Conservation (phyloP, 2,797 vertebrate genomes). For the Catharus ustulatus region DNA sequence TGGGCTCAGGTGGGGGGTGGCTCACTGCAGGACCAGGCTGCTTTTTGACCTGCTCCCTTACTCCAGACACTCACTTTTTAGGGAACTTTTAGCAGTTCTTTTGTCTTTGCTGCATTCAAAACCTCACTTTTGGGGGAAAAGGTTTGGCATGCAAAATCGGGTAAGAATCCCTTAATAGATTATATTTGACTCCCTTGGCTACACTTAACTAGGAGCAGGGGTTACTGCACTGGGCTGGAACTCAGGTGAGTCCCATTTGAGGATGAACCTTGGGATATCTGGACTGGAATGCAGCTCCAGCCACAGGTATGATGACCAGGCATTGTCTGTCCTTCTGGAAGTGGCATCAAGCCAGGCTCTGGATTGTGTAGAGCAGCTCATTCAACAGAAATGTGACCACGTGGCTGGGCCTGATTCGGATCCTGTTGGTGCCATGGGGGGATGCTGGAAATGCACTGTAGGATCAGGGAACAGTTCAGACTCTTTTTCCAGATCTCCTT, state of each 20-base stretch:
- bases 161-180: neutral
- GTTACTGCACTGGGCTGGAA: neutral
- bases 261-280: fast-evolving
- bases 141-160: neutral
- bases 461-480: neutral
- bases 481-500: neutral
- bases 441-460: neutral
- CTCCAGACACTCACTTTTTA: neutral
- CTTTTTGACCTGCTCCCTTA: neutral
- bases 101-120: neutral
- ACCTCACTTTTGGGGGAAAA: neutral
- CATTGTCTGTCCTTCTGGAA: slow-evolving; percentile 3
- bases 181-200: neutral
- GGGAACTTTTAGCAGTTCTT: neutral
- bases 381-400: neutral
- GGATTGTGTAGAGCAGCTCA: neutral
- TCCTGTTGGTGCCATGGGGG: neutral
- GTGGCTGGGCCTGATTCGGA: neutral
- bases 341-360: neutral
- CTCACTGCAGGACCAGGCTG: neutral
- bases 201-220: neutral
- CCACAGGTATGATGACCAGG: neutral
- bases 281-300: neutral
- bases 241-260: neutral
- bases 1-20: neutral